Conservation (phyloP, 1,140 invertebrate genomes). For the Oedothorax gibbosus region DNA sequence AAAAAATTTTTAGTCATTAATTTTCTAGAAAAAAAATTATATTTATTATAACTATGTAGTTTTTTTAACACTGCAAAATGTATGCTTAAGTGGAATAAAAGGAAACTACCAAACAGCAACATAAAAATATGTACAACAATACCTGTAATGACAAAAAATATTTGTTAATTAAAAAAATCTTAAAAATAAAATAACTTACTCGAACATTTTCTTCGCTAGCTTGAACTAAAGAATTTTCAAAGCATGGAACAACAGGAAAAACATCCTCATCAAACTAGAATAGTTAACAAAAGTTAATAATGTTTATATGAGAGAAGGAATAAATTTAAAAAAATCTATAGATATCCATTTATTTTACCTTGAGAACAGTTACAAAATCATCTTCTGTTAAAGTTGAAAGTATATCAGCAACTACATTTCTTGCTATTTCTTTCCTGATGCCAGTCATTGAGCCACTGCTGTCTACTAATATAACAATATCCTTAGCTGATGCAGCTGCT, state of each 20-base stretch:
- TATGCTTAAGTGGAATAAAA: too few relatives aligned
- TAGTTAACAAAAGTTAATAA: neutral
- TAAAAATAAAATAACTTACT: slow-evolving; percentile 69
- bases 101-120: too few relatives aligned
- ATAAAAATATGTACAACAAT: too few relatives aligned
- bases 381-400: slow-evolving; percentile 97
- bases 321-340: neutral
- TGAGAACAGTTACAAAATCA: slow-evolving; percentile 95
- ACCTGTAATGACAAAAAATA: too few relatives aligned
- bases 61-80: too few relatives aligned
- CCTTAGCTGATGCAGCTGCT: slow-evolving; percentile 96
- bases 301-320: neutral
- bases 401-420: slow-evolving; percentile 85
- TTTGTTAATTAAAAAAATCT: too few relatives aligned
- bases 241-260: slow-evolving; percentile 78
- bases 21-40: too few relatives aligned
- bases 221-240: slow-evolving; percentile 81
- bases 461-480: slow-evolving; percentile 93
- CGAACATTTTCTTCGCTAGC: slow-evolving; percentile 89
- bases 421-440: slow-evolving; percentile 89
- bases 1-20: too few relatives aligned
- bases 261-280: slow-evolving; percentile 66
- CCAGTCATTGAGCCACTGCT: slow-evolving; percentile 98
- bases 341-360: slow-evolving; percentile 66
- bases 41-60: too few relatives aligned